Evolutionary conservation across 2,888 invertebrate genomes (phyloP).

Genomic region (Xestobium rufovillosum): DNA sequence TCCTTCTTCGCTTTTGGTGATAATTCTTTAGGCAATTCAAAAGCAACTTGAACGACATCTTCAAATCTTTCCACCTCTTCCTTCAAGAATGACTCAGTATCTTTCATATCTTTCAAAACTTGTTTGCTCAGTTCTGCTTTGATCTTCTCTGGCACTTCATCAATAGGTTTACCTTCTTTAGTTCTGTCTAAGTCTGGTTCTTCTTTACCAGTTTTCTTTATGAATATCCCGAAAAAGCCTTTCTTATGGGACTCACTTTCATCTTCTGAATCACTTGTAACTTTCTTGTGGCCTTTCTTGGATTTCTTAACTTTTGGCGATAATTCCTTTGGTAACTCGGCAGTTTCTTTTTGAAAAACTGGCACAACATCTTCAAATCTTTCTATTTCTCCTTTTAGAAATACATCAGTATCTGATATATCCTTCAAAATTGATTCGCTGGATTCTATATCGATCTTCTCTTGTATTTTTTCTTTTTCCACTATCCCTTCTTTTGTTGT

Average conservation of each 20-base stretch:
- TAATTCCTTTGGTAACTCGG: neutral
- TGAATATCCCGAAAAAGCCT: conserved; percentile 26
- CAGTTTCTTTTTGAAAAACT: conserved; percentile 6
- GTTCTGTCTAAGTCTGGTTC: conserved; percentile 11
- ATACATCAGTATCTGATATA: conserved; percentile 3
- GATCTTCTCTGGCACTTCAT: conserved; percentile 24
- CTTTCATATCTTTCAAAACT: conserved; percentile 18
- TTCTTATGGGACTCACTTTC: conserved; percentile 9
- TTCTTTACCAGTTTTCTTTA: conserved; percentile 24
- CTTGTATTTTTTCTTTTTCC: conserved; percentile 1
- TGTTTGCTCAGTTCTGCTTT: conserved; percentile 19
- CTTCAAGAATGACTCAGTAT: conserved; percentile 21
- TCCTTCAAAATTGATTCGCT: neutral
- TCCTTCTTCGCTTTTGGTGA: conserved; percentile 5
- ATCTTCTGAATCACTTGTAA: conserved; percentile 6
- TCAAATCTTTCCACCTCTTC: conserved; percentile 24
- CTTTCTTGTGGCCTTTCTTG: conserved; percentile 5
- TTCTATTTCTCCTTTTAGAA: conserved; percentile 10
- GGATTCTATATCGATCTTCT: neutral
- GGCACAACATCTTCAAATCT: conserved; percentile 25
- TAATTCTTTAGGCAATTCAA: too few species aligned
- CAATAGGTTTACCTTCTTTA: conserved; percentile 6
- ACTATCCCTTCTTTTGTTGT: too few species aligned
- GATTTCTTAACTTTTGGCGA: neutral
- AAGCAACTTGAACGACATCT: conserved; percentile 19